Base-by-base conservation (phyloP, 2,113 vertebrate species). In the Megaptera novaeangliae region DNA sequence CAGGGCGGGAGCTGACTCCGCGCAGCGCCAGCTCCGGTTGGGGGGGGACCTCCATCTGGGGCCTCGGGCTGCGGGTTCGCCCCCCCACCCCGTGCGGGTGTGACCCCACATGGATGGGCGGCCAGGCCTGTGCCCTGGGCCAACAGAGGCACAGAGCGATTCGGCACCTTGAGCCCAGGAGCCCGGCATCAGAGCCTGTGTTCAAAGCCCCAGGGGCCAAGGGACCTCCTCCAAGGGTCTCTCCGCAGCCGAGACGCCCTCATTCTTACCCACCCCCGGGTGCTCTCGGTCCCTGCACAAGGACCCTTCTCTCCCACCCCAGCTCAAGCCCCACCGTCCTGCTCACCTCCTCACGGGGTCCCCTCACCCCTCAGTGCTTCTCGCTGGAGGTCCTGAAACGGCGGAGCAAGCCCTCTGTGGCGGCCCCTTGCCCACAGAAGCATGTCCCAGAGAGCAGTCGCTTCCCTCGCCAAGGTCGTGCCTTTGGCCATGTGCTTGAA, bases 1-100 rank as follows among this genome's bases (percentile, higher is more conserved):
- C 23, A 25, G 23, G 59, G 63, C 63, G 29, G 27, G 63, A 64
- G 29, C 59, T 61, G 59, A 27, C 59, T 61, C 59, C 6, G 1
- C 0, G 6, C 55, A 0, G 55, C 18, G 18, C 55, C 55, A 20
- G 55, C 55, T 57, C 55, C 18, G 49, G 14, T 15, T 14, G 49
- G 2, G 44, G 49, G 52, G 15, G 52, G 17, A 17, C 18, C 55
- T 57, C 55, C 55, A 57, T 57, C 55, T 21, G 55, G 55, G 18
- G 6, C 18, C 20, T 18, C 18, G 7, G 18, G 20, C 55, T 57
- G 55, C 55, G 55, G 6, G 55, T 57, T 21, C 46, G 29, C 17
- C 29, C 17, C 29, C 8, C 1, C 15, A 39, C 1, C 49, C 49
- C 49, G 1, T 17, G 29, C 6, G 17, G 74, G 8, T 1, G 46